Percentiles rank a stretch among this genome's conserved stretches.
Evolutionary conservation across 2,888 invertebrate species (phyloP).

Genomic region (Pocota personata): DNA sequence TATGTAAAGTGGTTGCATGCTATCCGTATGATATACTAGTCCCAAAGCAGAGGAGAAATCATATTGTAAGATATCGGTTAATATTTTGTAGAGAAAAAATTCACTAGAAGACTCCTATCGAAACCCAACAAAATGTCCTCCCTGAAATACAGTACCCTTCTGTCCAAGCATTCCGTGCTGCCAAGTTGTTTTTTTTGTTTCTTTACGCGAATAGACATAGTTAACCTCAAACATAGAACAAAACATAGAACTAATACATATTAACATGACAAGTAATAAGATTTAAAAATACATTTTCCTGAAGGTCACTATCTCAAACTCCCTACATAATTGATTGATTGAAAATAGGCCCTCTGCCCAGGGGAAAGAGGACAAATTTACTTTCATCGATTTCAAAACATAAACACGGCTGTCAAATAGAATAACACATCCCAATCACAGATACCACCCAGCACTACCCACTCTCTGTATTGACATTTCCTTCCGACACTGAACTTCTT

Average conservation of each 20-base stretch:
- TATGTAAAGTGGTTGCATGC: too few species aligned
- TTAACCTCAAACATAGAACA: not conserved
- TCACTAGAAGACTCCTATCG: too few species aligned
- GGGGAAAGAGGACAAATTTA: conserved; percentile 36
- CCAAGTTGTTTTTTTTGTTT: too few species aligned
- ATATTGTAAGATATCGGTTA: too few species aligned
- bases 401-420: conserved; percentile 45
- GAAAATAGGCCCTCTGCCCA: conserved; percentile 50
- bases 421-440: conserved; percentile 1
- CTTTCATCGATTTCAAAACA: conserved; percentile 52
- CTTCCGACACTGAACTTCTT: conserved; percentile 57
- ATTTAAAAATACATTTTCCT: conserved; percentile 54
- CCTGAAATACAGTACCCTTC: too few species aligned
- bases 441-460: not conserved
- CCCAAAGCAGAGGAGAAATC: too few species aligned
- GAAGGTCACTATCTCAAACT: not conserved
- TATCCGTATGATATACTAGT: too few species aligned
- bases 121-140: too few species aligned
- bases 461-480: conserved; percentile 50
- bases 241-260: not conserved
- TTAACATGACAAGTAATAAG: conserved; percentile 34
- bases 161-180: too few species aligned
- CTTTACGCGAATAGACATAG: too few species aligned
- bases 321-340: conserved; percentile 36
- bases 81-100: not conserved